These are phyloP conservation scores for Drosophila baimaii DNA, from an alignment of 1,140 invertebrate genomes.

Conservation along the genomic window DNA sequence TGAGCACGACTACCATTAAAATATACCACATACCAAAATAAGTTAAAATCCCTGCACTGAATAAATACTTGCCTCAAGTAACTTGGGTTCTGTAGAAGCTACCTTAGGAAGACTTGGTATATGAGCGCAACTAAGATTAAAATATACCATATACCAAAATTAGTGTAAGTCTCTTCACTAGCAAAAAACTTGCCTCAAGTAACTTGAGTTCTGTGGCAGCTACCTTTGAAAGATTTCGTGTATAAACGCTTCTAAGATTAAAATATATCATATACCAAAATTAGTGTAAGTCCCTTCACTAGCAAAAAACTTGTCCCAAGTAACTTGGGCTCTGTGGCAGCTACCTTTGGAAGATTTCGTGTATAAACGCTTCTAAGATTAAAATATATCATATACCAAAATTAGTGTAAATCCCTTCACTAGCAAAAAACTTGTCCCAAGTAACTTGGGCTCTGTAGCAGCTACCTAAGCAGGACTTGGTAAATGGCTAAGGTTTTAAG, in stretches of 20 bases:
- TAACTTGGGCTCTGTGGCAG: background rate
- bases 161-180: too few relatives aligned
- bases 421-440: background rate
- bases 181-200: background rate
- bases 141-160: too few relatives aligned
- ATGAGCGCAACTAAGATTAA: too few relatives aligned
- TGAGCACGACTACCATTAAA: background rate
- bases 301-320: background rate
- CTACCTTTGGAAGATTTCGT: background rate
- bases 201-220: background rate
- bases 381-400: background rate
- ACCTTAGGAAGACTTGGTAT: too few relatives aligned
- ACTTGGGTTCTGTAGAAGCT: background rate
- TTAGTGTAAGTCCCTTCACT: background rate
- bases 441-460: background rate
- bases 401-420: background rate
- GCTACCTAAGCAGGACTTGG: background rate
- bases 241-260: background rate
- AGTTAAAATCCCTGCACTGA: background rate
- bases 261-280: background rate
- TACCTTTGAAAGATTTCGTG: background rate
- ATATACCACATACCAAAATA: background rate
- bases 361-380: background rate
- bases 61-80: background rate
- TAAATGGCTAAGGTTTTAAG: too few relatives aligned